phyloP scores from a whole-genome alignment of 2,888 invertebrate species.

The Choreutis nemorana region DNA sequence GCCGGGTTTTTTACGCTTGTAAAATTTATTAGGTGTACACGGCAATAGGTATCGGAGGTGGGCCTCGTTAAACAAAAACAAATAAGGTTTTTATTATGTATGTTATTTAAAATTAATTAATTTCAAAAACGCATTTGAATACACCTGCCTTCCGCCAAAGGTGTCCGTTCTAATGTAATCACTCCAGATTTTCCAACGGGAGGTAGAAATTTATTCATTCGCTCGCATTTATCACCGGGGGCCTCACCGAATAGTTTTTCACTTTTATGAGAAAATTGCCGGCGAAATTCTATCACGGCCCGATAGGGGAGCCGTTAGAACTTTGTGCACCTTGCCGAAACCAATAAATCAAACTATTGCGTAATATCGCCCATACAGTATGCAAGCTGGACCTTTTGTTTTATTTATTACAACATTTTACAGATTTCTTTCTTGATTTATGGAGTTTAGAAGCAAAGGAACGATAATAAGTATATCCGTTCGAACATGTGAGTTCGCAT shows the following conservation, averaged over 20 bases:
- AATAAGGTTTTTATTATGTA: too few species aligned
- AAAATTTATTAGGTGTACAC: slow-evolving; percentile 28
- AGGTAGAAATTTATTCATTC: slow-evolving; percentile 58
- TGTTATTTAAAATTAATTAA: too few species aligned
- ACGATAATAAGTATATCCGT: too few species aligned
- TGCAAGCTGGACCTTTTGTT: slow-evolving; percentile 47
- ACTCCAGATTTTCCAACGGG: slow-evolving; percentile 44
- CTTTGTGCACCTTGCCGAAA: slow-evolving; percentile 56
- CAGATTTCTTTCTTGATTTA: slow-evolving; percentile 51
- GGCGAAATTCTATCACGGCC: slow-evolving; percentile 50
- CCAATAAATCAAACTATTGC: slow-evolving; percentile 63
- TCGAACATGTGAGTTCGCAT: too few species aligned
- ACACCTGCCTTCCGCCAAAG: slow-evolving; percentile 37
- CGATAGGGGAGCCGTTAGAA: slow-evolving; percentile 44
- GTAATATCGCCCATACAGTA: slow-evolving; percentile 56
- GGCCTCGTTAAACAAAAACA: slow-evolving; percentile 14
- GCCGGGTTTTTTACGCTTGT: slow-evolving; percentile 23
- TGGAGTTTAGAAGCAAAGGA: too few species aligned
- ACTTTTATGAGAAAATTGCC: slow-evolving; percentile 51
- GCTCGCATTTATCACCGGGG: slow-evolving; percentile 54
- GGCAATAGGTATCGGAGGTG: slow-evolving; percentile 19
- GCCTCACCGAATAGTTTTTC: slow-evolving; percentile 48
- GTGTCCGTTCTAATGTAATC: slow-evolving; percentile 51
- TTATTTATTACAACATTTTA: slow-evolving; percentile 53
- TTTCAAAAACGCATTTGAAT: too few species aligned